Evolutionary conservation across 1,140 invertebrate genomes (phyloP), one percentile per base, ranked within the genome.

Genomic region (Drosophila sp.): DNA sequence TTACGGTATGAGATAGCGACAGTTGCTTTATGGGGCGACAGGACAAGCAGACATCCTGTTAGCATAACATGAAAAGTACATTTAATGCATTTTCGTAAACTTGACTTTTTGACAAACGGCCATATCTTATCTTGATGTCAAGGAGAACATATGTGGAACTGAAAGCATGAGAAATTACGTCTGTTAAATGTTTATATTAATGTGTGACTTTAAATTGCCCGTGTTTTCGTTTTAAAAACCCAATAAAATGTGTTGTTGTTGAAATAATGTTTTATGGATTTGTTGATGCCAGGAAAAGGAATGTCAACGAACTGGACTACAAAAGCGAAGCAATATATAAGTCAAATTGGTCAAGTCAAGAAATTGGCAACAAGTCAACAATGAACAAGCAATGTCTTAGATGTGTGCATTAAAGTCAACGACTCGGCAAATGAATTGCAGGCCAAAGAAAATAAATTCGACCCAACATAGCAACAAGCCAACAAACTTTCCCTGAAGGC

Each of bases 361-460:
- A 81, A 71, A 72, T 56, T 74, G 81, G 73, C 82, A 84, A 84
- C 80, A 84, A 80, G 74, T 77, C 61, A 53, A 9, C 13, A 66
- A 54, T 48, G 62, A 81, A 70, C 70, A 80, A 72, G 71, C 73
- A 84, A 77, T 64, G 74, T 67, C 78, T 78, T 71, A 61, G 82
- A 74, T 86, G 81, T 84, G 56, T 66, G 80, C 80, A 86, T 86
- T 80, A 77, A 71, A 84, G 82, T 81, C 81, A 87, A 84, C 78
- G 81, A 81, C 81, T 81, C 73, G 74, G 78, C 78, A 84, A 84
- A 84, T 87, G 81, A 87, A 87, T 84, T 87, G 81, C 81, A 86
- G 82, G 64, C 82, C 51, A 72, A 87, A 67, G 65, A 84, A 82
- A 84, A 87, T 84, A 75, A 87, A 81, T 84, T 87, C 78, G 58